phyloP scores from a whole-genome alignment of 2,888 invertebrate species.

The Nemotelus nigrinus region DNA sequence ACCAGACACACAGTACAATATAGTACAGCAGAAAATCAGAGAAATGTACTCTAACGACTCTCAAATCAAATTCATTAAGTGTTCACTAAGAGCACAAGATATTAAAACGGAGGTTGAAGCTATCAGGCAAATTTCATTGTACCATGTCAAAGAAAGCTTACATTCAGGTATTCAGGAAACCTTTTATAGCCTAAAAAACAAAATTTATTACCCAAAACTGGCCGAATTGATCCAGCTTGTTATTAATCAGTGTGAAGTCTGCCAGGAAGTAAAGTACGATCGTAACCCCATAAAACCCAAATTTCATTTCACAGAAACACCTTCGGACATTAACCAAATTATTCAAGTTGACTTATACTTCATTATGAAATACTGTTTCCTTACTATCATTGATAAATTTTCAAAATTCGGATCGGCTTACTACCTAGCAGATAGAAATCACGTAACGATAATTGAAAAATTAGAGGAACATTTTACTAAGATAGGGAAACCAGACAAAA shows the following conservation, averaged over 20 bases:
- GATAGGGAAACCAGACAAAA: no score
- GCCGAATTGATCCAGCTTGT: neutral
- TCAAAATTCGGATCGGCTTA: no score
- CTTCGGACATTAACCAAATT: slow-evolving; percentile 22
- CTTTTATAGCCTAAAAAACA: slow-evolving; percentile 49
- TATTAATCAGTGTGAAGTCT: slow-evolving; percentile 7
- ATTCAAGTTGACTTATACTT: slow-evolving; percentile 26
- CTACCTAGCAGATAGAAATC: no score
- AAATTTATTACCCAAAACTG: slow-evolving; percentile 47
- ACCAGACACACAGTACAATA: slow-evolving; percentile 43
- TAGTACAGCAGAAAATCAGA: slow-evolving; percentile 47
- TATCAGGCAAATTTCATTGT: slow-evolving; percentile 47
- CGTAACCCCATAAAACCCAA: slow-evolving; percentile 12
- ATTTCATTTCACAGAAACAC: slow-evolving; percentile 16
- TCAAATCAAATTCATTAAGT: slow-evolving; percentile 28
- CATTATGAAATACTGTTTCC: slow-evolving; percentile 3
- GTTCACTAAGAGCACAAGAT: slow-evolving; percentile 44
- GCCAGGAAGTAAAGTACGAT: neutral
- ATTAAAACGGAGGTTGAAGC: slow-evolving; percentile 39
- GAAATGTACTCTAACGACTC: slow-evolving; percentile 47
- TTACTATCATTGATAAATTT: neutral
- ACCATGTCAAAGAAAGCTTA: slow-evolving; percentile 51
- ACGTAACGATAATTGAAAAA: no score
- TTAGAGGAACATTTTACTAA: no score
- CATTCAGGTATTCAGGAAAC: slow-evolving; percentile 46